phyloP scores from a whole-genome alignment of 2,797 vertebrate species.

The Thamnophis elegans region DNA sequence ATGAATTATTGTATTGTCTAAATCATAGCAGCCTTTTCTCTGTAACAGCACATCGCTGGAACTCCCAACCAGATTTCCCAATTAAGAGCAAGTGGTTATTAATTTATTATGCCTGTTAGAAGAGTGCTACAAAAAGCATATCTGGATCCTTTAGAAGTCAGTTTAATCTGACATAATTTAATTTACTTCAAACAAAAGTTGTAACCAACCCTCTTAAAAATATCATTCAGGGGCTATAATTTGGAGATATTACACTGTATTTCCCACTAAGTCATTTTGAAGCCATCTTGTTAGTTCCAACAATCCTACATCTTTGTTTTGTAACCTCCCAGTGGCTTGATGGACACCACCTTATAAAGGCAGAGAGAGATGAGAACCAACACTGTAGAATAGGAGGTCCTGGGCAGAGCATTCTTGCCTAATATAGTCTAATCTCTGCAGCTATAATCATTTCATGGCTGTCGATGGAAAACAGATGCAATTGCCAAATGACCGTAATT shows the following conservation, averaged over 20 bases:
- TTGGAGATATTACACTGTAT: neutral
- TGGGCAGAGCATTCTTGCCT: neutral
- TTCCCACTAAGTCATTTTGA: neutral
- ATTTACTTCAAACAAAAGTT: neutral
- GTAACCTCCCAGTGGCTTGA: neutral
- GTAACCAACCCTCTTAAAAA: neutral
- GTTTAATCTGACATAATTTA: neutral
- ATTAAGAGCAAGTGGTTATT: neutral
- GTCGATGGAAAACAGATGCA: neutral
- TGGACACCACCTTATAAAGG: neutral
- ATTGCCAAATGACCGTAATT: neutral
- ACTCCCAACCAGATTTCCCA: neutral
- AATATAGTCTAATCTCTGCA: neutral
- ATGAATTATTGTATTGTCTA: neutral
- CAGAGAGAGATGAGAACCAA: neutral
- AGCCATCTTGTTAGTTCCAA: neutral
- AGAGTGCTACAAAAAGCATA: neutral
- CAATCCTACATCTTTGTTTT: neutral
- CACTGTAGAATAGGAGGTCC: no score
- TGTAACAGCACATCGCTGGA: neutral
- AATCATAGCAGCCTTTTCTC: neutral
- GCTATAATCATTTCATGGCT: neutral
- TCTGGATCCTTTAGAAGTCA: neutral
- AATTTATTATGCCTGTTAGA: neutral
- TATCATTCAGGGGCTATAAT: neutral